Evolutionary conservation across 2,797 vertebrate genomes (phyloP).

Genomic region (Cirrhinus mrigala): DNA sequence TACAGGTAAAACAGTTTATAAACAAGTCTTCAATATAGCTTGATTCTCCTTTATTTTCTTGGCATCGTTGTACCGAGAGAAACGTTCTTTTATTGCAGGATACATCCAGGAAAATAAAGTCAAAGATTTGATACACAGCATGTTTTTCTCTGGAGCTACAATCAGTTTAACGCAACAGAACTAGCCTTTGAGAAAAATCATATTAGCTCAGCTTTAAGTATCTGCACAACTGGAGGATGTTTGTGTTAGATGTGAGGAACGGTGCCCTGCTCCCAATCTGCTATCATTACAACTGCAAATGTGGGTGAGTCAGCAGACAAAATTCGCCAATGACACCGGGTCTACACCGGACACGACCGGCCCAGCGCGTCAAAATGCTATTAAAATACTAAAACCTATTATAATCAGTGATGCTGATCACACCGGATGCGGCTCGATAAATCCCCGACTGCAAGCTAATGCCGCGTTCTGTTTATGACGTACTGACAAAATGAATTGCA

Average conservation of each 20-base stretch:
- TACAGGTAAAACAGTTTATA: neutral
- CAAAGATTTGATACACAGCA: neutral
- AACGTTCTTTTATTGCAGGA: neutral
- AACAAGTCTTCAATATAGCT: neutral
- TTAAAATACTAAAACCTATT: no score
- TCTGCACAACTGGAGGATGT: conserved; percentile 27
- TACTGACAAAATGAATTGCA: no score
- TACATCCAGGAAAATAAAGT: conserved; percentile 24
- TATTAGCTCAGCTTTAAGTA: conserved; percentile 27
- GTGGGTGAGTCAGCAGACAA: neutral
- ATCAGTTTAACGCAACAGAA: conserved; percentile 31
- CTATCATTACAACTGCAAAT: neutral
- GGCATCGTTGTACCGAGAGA: neutral
- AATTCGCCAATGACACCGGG: neutral
- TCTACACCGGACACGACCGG: no score
- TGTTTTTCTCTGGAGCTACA: conserved; percentile 31
- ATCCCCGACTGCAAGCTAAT: no score
- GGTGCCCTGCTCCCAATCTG: neutral
- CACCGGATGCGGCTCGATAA: no score
- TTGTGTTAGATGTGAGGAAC: neutral
- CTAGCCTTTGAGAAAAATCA: conserved; percentile 17
- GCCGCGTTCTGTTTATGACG: no score
- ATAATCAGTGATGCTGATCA: no score
- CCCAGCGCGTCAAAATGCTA: no score
- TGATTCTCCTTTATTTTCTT: conserved; percentile 11